phyloP scores from a whole-genome alignment of 2,888 invertebrate species.

The Julus scanicus region DNA sequence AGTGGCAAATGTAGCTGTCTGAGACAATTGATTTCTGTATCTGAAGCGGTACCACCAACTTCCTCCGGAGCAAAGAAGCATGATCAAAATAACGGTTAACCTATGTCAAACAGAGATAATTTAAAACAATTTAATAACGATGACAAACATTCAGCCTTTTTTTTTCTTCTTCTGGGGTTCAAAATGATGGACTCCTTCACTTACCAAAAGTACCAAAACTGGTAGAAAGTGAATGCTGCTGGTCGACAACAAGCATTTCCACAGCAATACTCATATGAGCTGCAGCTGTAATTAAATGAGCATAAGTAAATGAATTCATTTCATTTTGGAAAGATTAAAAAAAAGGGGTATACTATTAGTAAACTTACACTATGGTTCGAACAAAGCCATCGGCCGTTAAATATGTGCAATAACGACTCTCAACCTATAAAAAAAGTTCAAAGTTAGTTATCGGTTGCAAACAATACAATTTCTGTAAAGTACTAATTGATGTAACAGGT shows the following conservation, averaged over 20 bases:
- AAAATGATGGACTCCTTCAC: conserved; percentile 57
- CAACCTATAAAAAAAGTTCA: conserved; percentile 49
- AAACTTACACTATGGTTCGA: conserved; percentile 53
- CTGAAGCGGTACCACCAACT: conserved; percentile 70
- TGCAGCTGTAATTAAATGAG: conserved; percentile 60
- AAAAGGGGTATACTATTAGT: background rate
- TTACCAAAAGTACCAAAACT: conserved; percentile 72
- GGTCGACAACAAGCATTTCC: conserved; percentile 71
- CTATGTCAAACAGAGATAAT: conserved; percentile 61
- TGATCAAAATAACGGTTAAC: conserved; percentile 70
- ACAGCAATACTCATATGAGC: conserved; percentile 70
- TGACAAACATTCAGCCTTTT: background rate
- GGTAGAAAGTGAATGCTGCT: conserved; percentile 70
- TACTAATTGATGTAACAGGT: background rate
- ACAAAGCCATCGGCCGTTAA: conserved; percentile 45
- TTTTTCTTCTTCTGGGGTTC: background rate
- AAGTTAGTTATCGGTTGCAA: background rate
- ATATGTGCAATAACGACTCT: conserved; percentile 55
- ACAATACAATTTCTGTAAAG: background rate
- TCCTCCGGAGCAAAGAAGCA: conserved; percentile 70
- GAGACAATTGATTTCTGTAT: conserved; percentile 53
- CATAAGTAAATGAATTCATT: background rate
- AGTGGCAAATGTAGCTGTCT: conserved; percentile 17
- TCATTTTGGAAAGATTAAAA: background rate
- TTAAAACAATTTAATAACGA: background rate